A percentile compares a stretch with the other conserved stretches of the same genome.
Evolutionary conservation across 2,113 vertebrate genomes (phyloP).

Genomic region (Erinaceus europaeus): DNA sequence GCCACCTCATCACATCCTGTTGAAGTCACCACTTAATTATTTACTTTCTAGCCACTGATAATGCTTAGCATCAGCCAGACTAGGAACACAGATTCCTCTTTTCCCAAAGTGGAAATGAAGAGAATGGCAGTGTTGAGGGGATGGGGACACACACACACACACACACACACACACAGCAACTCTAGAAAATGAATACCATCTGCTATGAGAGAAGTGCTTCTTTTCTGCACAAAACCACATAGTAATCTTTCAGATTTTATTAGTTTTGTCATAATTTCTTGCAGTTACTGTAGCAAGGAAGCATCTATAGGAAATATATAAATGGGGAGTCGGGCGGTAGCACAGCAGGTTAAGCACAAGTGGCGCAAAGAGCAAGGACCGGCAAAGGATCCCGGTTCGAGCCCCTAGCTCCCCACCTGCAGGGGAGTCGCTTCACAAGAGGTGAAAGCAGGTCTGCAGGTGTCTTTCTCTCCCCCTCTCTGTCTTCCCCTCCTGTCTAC

Average conservation of each 20-base stretch:
- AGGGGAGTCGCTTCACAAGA: too few relatives aligned
- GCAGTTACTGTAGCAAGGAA: not conserved
- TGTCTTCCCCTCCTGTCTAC: too few relatives aligned
- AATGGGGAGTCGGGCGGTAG: too few relatives aligned
- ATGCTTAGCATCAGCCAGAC: not conserved
- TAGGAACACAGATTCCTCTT: not conserved
- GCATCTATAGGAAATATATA: not conserved
- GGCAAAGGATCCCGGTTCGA: too few relatives aligned
- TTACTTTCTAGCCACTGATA: not conserved
- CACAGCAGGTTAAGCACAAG: too few relatives aligned
- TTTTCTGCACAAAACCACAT: not conserved
- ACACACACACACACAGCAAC: not conserved
- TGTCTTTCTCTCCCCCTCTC: too few relatives aligned
- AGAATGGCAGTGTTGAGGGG: not conserved
- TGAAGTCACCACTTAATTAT: not conserved
- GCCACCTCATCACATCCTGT: not conserved
- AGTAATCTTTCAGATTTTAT: not conserved
- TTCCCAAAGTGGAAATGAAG: not conserved
- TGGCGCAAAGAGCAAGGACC: too few relatives aligned
- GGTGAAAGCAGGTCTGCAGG: too few relatives aligned
- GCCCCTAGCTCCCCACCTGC: too few relatives aligned
- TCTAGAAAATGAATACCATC: not conserved
- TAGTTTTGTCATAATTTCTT: not conserved
- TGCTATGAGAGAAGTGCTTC: not conserved
- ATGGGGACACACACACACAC: too few relatives aligned